Percentiles rank a stretch among this genome's conserved stretches.
Evolutionary conservation across 1,140 invertebrate species (phyloP).

Genomic region (Dolichoris vasculosae): DNA sequence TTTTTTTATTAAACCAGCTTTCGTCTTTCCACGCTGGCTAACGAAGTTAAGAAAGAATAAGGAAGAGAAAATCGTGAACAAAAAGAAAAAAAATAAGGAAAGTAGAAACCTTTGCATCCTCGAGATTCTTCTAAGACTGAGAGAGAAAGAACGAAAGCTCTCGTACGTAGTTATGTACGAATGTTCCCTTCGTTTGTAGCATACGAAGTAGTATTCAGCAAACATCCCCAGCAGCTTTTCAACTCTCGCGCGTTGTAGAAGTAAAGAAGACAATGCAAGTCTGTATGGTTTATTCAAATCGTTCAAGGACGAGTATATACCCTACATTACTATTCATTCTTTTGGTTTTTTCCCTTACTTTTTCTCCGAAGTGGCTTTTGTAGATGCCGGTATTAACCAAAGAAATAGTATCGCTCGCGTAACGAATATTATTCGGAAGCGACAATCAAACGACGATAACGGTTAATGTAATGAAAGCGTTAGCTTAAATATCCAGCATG

Average conservation of each 20-base stretch:
- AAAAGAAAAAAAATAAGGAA: neutral
- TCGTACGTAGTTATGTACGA: slow-evolving; percentile 34
- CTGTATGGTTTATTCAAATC: slow-evolving; percentile 65
- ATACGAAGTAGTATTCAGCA: slow-evolving; percentile 65
- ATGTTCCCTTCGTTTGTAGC: slow-evolving; percentile 56
- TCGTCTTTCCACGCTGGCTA: neutral
- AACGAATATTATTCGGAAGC: slow-evolving; percentile 2
- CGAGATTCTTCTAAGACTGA: neutral
- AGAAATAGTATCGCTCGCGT: slow-evolving; percentile 10
- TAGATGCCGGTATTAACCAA: no score
- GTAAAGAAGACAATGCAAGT: neutral
- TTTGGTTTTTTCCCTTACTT: slow-evolving; percentile 33
- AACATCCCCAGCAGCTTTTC: slow-evolving; percentile 62
- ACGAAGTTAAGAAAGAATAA: neutral
- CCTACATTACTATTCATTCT: slow-evolving; percentile 48
- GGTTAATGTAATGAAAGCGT: slow-evolving; percentile 31
- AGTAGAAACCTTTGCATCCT: neutral
- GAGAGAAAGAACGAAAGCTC: neutral
- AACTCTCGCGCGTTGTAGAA: slow-evolving; percentile 53
- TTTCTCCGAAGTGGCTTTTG: no score
- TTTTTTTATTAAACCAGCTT: neutral
- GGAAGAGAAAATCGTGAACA: neutral
- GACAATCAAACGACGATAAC: slow-evolving; percentile 40
- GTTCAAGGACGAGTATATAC: slow-evolving; percentile 36
- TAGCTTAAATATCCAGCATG: slow-evolving; percentile 40